A percentile compares a stretch with the other conserved stretches of the same genome.
Evolutionary conservation across 2,797 vertebrate species (phyloP).

Genomic region (Cygnus olor): DNA sequence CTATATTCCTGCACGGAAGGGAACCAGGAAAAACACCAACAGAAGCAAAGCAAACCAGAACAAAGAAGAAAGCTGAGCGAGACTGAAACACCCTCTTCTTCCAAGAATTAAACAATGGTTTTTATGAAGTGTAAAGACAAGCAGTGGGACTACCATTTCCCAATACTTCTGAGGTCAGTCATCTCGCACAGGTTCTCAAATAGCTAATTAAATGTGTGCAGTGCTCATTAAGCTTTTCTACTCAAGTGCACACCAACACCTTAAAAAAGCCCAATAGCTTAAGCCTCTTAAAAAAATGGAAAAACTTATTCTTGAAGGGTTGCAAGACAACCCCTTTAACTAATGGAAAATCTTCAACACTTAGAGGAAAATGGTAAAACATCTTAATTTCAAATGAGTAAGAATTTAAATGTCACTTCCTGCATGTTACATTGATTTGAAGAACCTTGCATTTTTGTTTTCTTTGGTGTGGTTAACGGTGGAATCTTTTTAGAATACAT

Average conservation of each 20-base stretch:
- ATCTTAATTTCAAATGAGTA: slow-evolving; percentile 57
- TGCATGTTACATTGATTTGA: slow-evolving; percentile 47
- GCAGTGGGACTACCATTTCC: slow-evolving; percentile 18
- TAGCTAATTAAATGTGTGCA: neutral
- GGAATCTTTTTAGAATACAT: slow-evolving; percentile 49
- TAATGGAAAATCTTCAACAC: slow-evolving; percentile 46
- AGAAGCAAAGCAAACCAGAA: slow-evolving; percentile 31
- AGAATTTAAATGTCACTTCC: slow-evolving; percentile 70
- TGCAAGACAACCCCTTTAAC: slow-evolving; percentile 32
- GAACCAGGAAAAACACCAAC: neutral
- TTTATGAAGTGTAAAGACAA: slow-evolving; percentile 45
- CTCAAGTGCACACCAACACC: neutral
- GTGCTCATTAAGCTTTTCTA: slow-evolving; percentile 19
- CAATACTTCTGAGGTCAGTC: slow-evolving; percentile 14
- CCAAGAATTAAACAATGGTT: slow-evolving; percentile 56
- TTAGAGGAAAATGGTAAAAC: slow-evolving; percentile 45
- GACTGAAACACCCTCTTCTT: neutral
- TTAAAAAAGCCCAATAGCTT: neutral
- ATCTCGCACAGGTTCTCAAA: slow-evolving; percentile 18
- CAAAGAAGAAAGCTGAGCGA: neutral
- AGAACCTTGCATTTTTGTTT: slow-evolving; percentile 57
- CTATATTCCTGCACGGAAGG: neutral
- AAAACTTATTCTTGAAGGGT: slow-evolving; percentile 38
- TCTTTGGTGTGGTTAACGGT: slow-evolving; percentile 62
- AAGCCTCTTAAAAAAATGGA: neutral